phyloP scores from a whole-genome alignment of 2,113 vertebrate species.

The Acanthochromis polyacanthus region DNA sequence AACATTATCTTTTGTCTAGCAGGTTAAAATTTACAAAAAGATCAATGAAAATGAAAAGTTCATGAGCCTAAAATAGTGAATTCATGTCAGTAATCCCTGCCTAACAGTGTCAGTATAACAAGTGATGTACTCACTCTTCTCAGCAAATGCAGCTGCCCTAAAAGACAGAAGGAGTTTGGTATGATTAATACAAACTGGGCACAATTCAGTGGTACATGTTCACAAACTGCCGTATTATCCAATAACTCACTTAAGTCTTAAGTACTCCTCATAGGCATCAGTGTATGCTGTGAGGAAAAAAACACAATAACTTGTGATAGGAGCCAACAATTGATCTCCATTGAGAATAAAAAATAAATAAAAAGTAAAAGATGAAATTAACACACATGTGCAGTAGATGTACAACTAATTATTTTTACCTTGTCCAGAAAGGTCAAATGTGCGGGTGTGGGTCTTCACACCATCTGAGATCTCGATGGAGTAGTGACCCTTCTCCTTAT shows the following conservation, averaged over 20 bases:
- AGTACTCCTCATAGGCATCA: conserved; percentile 93
- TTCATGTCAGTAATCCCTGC: background rate
- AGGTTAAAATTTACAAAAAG: background rate
- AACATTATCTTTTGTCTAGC: background rate
- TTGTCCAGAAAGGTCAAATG: conserved; percentile 95
- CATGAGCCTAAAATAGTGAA: background rate
- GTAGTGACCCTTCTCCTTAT: conserved; percentile 97
- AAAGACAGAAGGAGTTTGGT: conserved; percentile 14
- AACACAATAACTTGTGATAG: background rate
- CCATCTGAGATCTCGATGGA: conserved; percentile 92
- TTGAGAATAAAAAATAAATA: too few relatives aligned
- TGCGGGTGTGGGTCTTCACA: conserved; percentile 88
- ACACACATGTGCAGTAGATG: background rate
- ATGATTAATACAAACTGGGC: background rate
- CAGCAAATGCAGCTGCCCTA: conserved; percentile 96
- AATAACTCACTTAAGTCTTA: conserved; percentile 93
- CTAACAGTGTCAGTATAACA: background rate
- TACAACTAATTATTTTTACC: conserved; percentile 73
- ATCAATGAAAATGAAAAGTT: background rate
- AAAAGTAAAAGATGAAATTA: background rate
- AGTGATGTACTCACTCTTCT: conserved; percentile 93
- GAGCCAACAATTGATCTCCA: background rate
- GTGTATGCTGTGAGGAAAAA: conserved; percentile 88
- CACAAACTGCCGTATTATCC: background rate
- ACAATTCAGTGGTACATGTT: background rate